Percentiles rank a stretch among this genome's conserved stretches.
These are phyloP conservation scores for Xylota segnis DNA, from an alignment of 2,888 invertebrate species.

Conservation along the genomic window DNA sequence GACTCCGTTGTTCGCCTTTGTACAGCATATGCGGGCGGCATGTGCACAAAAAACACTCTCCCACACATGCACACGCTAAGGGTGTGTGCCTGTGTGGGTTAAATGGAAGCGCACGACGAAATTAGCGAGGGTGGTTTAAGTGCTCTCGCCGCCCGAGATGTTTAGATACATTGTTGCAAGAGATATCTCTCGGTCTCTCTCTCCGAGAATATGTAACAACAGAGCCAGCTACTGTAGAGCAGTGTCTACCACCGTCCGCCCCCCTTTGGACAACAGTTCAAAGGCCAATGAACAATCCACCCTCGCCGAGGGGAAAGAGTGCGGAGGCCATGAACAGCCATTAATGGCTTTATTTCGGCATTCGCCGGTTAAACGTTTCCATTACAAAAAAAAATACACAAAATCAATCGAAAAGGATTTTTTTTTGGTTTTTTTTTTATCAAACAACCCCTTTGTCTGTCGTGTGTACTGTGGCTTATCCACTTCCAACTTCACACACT, in stretches of 20 bases:
- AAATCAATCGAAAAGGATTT: conserved; percentile 66
- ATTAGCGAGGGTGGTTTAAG: conserved; percentile 47
- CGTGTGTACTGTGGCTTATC: conserved; percentile 47
- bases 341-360: conserved; percentile 69
- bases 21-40: conserved; percentile 37
- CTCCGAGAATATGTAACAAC: not conserved
- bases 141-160: conserved; percentile 28
- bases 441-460: conserved; percentile 72
- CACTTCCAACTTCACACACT: conserved; percentile 22
- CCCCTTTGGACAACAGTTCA: conserved; percentile 16
- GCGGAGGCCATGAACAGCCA: conserved; percentile 30
- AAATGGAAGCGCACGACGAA: conserved; percentile 54
- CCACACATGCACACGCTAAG: not conserved
- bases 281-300: conserved; percentile 57
- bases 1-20: conserved; percentile 12
- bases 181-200: not conserved
- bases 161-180: conserved; percentile 69
- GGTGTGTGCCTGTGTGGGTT: conserved; percentile 30
- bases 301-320: not conserved
- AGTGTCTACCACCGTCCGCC: not conserved
- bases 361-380: conserved; percentile 69
- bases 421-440: conserved; percentile 38
- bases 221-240: not conserved
- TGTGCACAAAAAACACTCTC: conserved; percentile 19
- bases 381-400: conserved; percentile 46